Evolutionary conservation across 2,113 vertebrate genomes (phyloP).

Genomic region (Canis aureus): DNA sequence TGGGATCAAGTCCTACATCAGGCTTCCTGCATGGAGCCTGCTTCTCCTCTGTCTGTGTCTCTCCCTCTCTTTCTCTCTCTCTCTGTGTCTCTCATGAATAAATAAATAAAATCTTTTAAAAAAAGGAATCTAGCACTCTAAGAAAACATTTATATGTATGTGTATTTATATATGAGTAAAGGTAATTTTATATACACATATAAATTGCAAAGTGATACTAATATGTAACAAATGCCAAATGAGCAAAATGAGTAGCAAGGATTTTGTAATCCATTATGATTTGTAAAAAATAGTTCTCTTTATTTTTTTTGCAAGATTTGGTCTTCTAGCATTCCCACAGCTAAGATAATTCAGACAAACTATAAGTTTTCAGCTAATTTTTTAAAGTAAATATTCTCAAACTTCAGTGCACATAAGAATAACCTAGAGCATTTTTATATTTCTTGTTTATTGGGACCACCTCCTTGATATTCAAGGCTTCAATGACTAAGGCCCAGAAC

Average conservation of each 20-base stretch:
- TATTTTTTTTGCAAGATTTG: neutral
- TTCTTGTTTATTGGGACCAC: neutral
- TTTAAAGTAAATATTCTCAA: neutral
- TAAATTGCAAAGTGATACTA: neutral
- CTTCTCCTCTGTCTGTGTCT: too few species aligned
- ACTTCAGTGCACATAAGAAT: neutral
- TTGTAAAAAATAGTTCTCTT: neutral
- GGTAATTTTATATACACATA: neutral
- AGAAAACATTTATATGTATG: neutral
- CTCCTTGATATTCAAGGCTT: neutral
- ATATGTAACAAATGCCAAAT: neutral
- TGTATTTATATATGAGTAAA: neutral
- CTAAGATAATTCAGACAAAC: neutral
- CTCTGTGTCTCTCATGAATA: too few species aligned
- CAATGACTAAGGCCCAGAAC: neutral
- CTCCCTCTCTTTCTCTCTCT: too few species aligned
- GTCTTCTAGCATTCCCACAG: neutral
- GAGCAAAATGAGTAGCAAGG: neutral
- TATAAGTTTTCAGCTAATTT: neutral
- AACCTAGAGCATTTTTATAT: neutral
- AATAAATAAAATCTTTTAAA: too few species aligned
- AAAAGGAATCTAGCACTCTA: neutral
- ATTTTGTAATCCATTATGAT: constrained; percentile 2
- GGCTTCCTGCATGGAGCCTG: too few species aligned
- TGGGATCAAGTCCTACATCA: too few species aligned